Base-by-base conservation (phyloP, 2,888 invertebrate species). In the Campoletis raptor region DNA sequence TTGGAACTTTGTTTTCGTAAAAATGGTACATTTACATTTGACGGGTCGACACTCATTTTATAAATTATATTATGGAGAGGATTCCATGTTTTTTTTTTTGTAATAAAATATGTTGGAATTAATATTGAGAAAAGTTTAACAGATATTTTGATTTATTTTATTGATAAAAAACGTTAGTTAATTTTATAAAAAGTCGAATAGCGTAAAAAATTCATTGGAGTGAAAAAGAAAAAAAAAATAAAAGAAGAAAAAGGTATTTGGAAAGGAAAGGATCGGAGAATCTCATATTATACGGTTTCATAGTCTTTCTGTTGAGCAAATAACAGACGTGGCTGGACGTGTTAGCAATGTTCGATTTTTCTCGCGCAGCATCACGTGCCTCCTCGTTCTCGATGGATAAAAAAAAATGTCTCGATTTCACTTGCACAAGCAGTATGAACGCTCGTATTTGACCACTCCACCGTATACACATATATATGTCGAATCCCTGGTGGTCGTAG, bases 401-500 rank as follows among this genome's bases (percentile, higher is more conserved):
- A 66, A 52, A 76, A 82, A 37, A 52, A 74, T 70, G 57, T 81
- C 78, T 81, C 86, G 73, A 67, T 86, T 83, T 84, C 70, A 81
- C 81, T 79, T 81, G 81, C 83, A 69, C 84, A 73, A 83, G 81
- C 81, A 73, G 61, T 70, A 78, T 72, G 37, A 37, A 74, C 73
- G 86, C 57, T 81, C 78, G 76, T 82, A 54, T 69, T 83, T 69
- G 76, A 77, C 57, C 81, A 73, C 54, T 76, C 83, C 70, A 42
- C 72, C 42, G 72, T 42, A 70, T 69, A 74, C 21, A 77, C 57
- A n/a, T 70, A 57, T 80, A 81, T 74, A 77, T 61, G 78, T 78
- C 72, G 84, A 86, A 86, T 84, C 64, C 86, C 84, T 80, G 77
- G 78, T 54, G 83, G 84, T 70, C 74, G 57, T 72, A 37, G 83